Conservation (phyloP, 2,888 invertebrate species). For the Terebella lapidaria region DNA sequence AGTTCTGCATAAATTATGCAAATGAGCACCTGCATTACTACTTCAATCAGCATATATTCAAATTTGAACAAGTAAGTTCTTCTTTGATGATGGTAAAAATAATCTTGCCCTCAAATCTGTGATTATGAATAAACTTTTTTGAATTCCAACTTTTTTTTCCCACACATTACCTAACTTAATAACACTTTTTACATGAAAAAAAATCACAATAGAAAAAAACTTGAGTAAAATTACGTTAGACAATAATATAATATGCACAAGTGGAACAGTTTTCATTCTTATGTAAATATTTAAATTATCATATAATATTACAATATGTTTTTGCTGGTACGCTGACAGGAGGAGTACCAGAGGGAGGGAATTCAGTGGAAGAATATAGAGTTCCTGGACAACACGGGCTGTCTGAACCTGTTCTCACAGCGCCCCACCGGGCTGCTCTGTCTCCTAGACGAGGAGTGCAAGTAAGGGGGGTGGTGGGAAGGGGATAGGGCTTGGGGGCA, state of each 20-base stretch:
- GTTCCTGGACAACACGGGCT: constrained; percentile 92
- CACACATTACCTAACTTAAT: background rate
- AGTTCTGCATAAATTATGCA: constrained; percentile 94
- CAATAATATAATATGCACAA: too few relatives aligned
- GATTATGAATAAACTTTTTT: too few relatives aligned
- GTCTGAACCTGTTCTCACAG: constrained; percentile 85
- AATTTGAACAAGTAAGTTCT: constrained; percentile 71
- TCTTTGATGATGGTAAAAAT: too few relatives aligned
- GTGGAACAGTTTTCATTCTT: too few relatives aligned
- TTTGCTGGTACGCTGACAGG: constrained; percentile 60
- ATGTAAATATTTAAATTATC: too few relatives aligned
- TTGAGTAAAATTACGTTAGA: too few relatives aligned
- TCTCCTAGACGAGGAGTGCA: constrained; percentile 93
- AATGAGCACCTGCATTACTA: constrained; percentile 96
- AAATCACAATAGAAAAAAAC: too few relatives aligned
- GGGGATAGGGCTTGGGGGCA: too few relatives aligned
- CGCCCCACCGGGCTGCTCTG: constrained; percentile 84
- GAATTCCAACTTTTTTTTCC: background rate
- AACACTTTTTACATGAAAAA: too few relatives aligned
- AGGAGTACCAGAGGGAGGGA: constrained; percentile 88
- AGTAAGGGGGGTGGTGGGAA: constrained; percentile 71
- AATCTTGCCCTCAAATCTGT: too few relatives aligned
- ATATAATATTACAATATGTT: background rate
- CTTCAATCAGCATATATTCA: constrained; percentile 97
- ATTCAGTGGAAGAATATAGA: constrained; percentile 94